Percentiles rank a stretch among this genome's conserved stretches.
These are phyloP conservation scores for Urocolius indicus DNA, from an alignment of 2,113 vertebrate species.

Conservation along the genomic window DNA sequence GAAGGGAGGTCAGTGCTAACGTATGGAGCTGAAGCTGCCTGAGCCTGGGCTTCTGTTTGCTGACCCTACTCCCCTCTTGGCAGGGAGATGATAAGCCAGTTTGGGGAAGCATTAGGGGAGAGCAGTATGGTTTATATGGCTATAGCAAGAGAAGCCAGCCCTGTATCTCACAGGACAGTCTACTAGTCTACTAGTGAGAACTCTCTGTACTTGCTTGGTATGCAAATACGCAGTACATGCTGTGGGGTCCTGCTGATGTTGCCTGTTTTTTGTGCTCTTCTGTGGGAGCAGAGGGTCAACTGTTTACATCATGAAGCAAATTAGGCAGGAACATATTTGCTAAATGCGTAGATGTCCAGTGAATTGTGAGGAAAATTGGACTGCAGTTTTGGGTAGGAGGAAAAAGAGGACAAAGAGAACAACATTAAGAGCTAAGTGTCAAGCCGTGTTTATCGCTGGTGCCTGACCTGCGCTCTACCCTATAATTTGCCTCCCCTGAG, in stretches of 20 bases:
- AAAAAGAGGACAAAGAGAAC: background rate
- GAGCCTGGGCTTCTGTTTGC: background rate
- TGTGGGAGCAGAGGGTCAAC: background rate
- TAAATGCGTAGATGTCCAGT: background rate
- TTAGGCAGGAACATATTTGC: background rate
- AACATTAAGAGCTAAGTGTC: background rate
- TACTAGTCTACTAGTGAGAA: background rate
- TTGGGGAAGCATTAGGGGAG: background rate
- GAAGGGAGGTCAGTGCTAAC: background rate
- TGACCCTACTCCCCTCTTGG: background rate
- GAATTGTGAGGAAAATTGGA: no score
- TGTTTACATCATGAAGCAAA: background rate
- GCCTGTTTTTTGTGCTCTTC: background rate
- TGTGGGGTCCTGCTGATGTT: background rate
- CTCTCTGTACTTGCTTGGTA: background rate
- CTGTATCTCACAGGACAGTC: background rate
- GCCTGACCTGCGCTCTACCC: background rate
- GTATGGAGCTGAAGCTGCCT: background rate
- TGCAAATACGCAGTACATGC: rapidly evolving
- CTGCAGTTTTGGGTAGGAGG: background rate
- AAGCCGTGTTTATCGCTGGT: background rate
- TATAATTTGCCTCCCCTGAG: constrained; percentile 11
- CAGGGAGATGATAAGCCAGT: background rate
- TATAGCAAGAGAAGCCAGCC: background rate
- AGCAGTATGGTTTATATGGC: background rate